These are phyloP conservation scores for Coleophora flavipennella DNA, from an alignment of 2,888 invertebrate species.

Conservation along the genomic window DNA sequence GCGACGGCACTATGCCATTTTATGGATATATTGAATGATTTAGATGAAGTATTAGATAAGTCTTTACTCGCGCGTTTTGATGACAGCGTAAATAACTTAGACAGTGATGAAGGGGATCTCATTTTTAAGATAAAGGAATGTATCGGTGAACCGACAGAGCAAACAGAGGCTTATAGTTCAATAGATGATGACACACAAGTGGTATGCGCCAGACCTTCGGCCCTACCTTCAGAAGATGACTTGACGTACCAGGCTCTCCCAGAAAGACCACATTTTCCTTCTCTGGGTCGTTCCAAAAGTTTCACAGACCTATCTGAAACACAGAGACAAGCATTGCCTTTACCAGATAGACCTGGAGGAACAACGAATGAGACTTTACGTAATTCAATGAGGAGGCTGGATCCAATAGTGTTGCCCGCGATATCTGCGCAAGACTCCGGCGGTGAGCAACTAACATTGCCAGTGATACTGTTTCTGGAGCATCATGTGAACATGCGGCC, in stretches of 20 bases:
- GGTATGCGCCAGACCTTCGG: conserved; percentile 32
- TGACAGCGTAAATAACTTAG: conserved; percentile 43
- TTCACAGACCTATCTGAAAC: conserved; percentile 46
- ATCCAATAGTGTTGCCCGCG: conserved; percentile 59
- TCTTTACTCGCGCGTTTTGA: conserved; percentile 61
- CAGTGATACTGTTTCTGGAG: conserved; percentile 61
- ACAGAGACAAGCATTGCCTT: conserved; percentile 32
- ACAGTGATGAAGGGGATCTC: conserved; percentile 63
- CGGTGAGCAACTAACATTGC: conserved; percentile 52
- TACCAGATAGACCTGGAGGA: conserved; percentile 41
- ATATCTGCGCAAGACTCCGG: conserved; percentile 35
- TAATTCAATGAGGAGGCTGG: conserved; percentile 59
- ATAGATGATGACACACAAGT: conserved; percentile 57
- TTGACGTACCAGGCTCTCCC: conserved; percentile 25
- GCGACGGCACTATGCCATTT: conserved; percentile 63
- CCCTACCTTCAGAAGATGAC: conserved; percentile 31
- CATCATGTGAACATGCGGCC: conserved; percentile 61
- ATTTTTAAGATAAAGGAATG: conserved; percentile 59
- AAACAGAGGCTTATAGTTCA: conserved; percentile 41
- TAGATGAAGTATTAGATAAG: conserved; percentile 73
- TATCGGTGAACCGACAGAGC: conserved; percentile 34
- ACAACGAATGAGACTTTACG: conserved; percentile 48
- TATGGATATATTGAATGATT: conserved; percentile 71
- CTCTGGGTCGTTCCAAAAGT: conserved; percentile 54
- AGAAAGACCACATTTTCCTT: conserved; percentile 28